phyloP scores from a whole-genome alignment of 2,888 invertebrate species.

The Parnassius glacialis region DNA sequence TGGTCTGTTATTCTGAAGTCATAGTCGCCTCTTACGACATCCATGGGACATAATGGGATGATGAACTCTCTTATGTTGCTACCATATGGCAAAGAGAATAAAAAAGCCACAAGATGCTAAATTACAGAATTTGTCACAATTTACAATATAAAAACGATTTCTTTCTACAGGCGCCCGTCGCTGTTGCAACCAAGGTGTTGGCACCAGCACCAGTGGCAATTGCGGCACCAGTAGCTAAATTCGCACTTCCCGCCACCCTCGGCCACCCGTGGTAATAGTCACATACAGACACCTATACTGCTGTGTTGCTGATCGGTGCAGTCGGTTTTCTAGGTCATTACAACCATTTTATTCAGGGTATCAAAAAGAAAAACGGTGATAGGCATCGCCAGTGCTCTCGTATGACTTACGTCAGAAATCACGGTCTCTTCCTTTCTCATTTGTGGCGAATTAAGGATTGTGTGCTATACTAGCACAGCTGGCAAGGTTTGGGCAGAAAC shows the following conservation, averaged over 20 bases:
- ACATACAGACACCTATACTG: conserved; percentile 31
- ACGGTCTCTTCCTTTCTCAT: conserved; percentile 8
- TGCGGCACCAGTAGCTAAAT: conserved; percentile 58
- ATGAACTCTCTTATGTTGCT: too few relatives aligned
- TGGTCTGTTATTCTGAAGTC: too few relatives aligned
- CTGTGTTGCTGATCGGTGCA: conserved; percentile 42
- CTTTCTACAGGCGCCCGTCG: conserved; percentile 40
- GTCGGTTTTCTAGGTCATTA: conserved; percentile 15
- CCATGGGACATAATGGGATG: too few relatives aligned
- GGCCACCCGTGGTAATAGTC: conserved; percentile 69
- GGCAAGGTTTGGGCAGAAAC: not conserved
- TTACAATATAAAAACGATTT: not conserved
- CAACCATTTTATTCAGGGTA: conserved; percentile 6
- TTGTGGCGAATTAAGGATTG: not conserved
- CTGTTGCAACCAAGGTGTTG: conserved; percentile 46
- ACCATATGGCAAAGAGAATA: too few relatives aligned
- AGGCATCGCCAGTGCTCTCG: conserved; percentile 23
- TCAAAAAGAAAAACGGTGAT: conserved; percentile 20
- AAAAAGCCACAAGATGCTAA: too few relatives aligned
- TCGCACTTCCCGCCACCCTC: conserved; percentile 44
- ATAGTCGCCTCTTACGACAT: too few relatives aligned
- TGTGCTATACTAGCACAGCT: conserved; percentile 2
- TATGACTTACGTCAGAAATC: not conserved
- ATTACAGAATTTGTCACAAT: too few relatives aligned
- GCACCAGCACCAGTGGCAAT: conserved; percentile 62